Evolutionary conservation across 2,888 invertebrate species (phyloP).

Genomic region (Micoletzkya japonica): DNA sequence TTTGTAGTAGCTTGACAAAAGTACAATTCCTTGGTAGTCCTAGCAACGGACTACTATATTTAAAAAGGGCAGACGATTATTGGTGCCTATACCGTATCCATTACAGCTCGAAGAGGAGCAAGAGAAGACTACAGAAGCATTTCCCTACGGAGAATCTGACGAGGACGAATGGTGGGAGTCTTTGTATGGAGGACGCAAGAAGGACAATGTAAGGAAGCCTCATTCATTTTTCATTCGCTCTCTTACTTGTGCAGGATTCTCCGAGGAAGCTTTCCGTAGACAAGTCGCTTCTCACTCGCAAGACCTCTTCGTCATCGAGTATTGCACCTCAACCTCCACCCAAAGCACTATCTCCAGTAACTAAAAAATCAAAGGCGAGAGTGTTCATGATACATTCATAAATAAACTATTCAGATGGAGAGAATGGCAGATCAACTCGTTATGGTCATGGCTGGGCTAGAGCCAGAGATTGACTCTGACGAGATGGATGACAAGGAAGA

Average conservation of each 20-base stretch:
- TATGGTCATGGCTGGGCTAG: no score
- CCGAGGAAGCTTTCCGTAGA: background rate
- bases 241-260: background rate
- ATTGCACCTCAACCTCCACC: no score
- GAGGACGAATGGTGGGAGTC: constrained; percentile 16
- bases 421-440: no score
- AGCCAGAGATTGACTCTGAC: background rate
- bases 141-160: constrained; percentile 12
- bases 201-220: background rate
- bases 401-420: no score
- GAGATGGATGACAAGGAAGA: background rate
- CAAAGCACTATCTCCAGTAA: no score
- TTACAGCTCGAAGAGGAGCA: background rate
- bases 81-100: background rate
- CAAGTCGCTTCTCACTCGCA: background rate
- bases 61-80: background rate
- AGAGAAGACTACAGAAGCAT: background rate
- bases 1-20: no score
- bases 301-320: no score
- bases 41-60: no score
- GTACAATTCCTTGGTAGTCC: no score
- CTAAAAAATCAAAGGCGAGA: no score
- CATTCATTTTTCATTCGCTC: background rate
- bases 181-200: background rate
- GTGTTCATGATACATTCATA: no score